phyloP scores from a whole-genome alignment of 2,888 invertebrate species.

The Drosophila kanekoi region DNA sequence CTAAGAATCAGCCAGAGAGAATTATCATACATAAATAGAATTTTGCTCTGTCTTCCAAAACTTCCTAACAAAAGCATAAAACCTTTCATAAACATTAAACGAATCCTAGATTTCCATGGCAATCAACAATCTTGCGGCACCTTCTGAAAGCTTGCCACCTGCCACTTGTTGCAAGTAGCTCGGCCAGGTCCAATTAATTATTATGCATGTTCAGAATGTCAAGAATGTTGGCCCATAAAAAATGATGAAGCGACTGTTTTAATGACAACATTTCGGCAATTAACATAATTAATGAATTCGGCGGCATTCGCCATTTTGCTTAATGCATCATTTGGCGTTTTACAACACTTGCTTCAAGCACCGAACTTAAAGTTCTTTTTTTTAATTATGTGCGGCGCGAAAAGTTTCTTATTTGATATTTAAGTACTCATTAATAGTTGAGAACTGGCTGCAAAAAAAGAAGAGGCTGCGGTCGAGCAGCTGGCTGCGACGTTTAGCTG shows the following conservation, averaged over 20 bases:
- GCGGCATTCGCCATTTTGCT: conserved; percentile 26
- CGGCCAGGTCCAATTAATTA: conserved; percentile 38
- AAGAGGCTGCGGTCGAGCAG: conserved; percentile 30
- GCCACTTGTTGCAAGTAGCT: conserved; percentile 50
- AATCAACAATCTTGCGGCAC: conserved; percentile 36
- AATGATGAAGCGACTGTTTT: conserved; percentile 17
- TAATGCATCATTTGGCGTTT: conserved; percentile 30
- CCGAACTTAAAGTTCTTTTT: conserved; percentile 16
- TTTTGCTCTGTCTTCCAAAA: background rate
- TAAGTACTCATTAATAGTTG: conserved; percentile 50
- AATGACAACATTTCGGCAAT: conserved; percentile 34
- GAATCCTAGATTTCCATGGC: conserved; percentile 22
- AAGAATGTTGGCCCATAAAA: conserved; percentile 5
- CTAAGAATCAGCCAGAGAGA: too few relatives aligned
- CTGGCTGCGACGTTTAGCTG: conserved; percentile 25
- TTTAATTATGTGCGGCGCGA: conserved; percentile 20
- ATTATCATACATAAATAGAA: too few relatives aligned
- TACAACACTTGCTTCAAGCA: background rate
- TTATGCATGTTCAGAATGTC: conserved; percentile 42
- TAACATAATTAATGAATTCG: conserved; percentile 53
- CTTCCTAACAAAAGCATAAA: background rate
- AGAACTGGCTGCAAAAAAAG: conserved; percentile 1
- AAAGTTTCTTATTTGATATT: conserved; percentile 33
- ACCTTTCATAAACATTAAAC: background rate
- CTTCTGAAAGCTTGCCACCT: background rate